Base-by-base conservation (phyloP, 2,888 invertebrate genomes). In the Parascotia fuliginaria region DNA sequence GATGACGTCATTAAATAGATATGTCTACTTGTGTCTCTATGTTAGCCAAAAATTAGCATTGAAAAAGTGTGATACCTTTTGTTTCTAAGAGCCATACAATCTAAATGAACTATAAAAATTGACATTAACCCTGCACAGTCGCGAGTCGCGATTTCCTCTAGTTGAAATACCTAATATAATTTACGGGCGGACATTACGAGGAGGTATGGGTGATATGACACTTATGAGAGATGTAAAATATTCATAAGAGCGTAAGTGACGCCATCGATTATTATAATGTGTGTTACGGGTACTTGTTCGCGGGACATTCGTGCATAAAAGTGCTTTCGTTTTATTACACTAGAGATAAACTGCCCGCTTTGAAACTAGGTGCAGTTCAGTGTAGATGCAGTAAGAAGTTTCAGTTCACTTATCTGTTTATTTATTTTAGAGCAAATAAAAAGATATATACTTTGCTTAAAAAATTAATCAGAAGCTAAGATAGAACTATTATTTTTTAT, bases 231-330 rank as follows among this genome's bases (percentile, higher is more conserved):
- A 70, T 70, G 70, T 81, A 72, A 81, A 80, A 82, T 82, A 82
- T 82, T 82, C 81, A 82, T 81, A 77, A 73, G 73, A 63, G 59
- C 60, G 75, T 80, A 80, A 82, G 81, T 78, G 81, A 81, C 70
- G 73, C 70, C 81, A 79, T 82, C 81, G 81, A 79, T 82, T 81
- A 80, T 79, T 77, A 75, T 81, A 78, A 81, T 77, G 78, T 67
- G 66, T 60, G 68, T 61, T 55, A 43, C 59, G 46, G 60, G 66
- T 59, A 53, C 57, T 63, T 60, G 69, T 42, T 63, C 65, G 70
- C 71, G 72, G 65, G 47, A 42, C 34, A 38, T 31, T 70, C 61
- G 64, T 9, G 53, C 7, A 38, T 55, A 65, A 52, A 74, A 73
- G 66, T 65, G 65, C 33, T 66, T 31, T 28, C 16, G 39, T 33